Evolutionary conservation across 2,113 vertebrate genomes (phyloP), one percentile per base, ranked within the genome.

Genomic region (Zosterops hypoxanthus): DNA sequence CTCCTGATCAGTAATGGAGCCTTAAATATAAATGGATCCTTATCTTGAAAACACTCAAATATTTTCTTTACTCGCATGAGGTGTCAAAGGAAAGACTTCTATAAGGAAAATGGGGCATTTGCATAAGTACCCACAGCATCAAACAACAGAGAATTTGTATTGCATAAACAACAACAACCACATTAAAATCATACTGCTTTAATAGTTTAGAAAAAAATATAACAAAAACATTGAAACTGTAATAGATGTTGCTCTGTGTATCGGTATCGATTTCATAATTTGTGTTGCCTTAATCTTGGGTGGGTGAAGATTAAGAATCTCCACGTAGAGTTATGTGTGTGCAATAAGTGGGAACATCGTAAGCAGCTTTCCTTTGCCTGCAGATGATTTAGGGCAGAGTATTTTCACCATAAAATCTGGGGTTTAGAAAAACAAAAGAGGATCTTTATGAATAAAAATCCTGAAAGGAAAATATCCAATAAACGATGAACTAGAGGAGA

Each of bases 281-380:
- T 86, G 86, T n/a, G 0, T 96, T 96, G 91, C 80, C 90, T 97
- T 97, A 97, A 97, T 97, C 95, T 97, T 96, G 84, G 94, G 93
- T 94, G 95, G 97, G 96, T 97, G 90, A 93, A 95, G 97, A 94
- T 97, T 91, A 97, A 88, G 91, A 94, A 86, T 86, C 92, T 95
- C 85, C 14, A 6, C 22, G 23, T 34, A 63, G 85, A 91, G 75
- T 68, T 91, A 49, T 60, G 84, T 49, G 93, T 94, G 88, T 13
- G 79, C 83, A 96, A 96, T 78, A 83, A 81, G 79, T 31, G 33
- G 82, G 60, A 79, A 70, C 64, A 25, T 82, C 14, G 22, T 89
- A 52, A 86, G 90, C 90, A 81, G 83, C 86, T 94, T 87, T 82
- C 68, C 61, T 90, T 56, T 69, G 82, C 71, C 63, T 80, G 53